Evolutionary conservation across 2,888 invertebrate species (phyloP).

Genomic region (Drepana falcataria): DNA sequence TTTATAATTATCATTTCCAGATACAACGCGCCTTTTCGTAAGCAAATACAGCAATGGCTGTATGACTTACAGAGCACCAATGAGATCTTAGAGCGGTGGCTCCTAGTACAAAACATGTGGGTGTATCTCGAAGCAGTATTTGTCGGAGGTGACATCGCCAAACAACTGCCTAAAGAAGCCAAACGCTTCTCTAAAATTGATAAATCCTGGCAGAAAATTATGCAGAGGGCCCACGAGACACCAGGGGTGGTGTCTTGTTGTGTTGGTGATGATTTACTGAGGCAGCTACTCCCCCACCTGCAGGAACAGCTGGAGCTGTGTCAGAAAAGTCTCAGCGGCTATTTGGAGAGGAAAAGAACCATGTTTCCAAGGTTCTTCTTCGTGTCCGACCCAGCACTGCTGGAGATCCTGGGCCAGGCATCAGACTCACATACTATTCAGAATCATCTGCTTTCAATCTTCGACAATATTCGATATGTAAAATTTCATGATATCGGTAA

Average conservation of each 20-base stretch:
- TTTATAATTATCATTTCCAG: constrained; percentile 52
- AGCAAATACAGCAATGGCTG: constrained; percentile 97
- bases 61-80: constrained; percentile 96
- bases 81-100: constrained; percentile 97
- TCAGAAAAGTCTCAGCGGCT: constrained; percentile 97
- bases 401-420: constrained; percentile 95
- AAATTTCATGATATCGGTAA: constrained; percentile 93
- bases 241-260: constrained; percentile 97
- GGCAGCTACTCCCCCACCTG: constrained; percentile 94
- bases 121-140: constrained; percentile 98
- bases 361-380: constrained; percentile 97
- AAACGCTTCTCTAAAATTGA: constrained; percentile 97
- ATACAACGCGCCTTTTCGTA: constrained; percentile 97
- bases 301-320: constrained; percentile 98
- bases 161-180: constrained; percentile 96
- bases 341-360: constrained; percentile 92
- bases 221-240: constrained; percentile 97
- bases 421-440: constrained; percentile 97
- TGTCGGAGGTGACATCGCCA: constrained; percentile 99
- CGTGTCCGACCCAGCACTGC: constrained; percentile 93
- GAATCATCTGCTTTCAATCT: constrained; percentile 95
- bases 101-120: constrained; percentile 98
- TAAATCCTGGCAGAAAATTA: constrained; percentile 98
- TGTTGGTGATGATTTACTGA: constrained; percentile 95
- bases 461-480: constrained; percentile 95